Evolutionary conservation across 2,888 invertebrate species (phyloP).

Genomic region (Drosophila pseudotalamancana): DNA sequence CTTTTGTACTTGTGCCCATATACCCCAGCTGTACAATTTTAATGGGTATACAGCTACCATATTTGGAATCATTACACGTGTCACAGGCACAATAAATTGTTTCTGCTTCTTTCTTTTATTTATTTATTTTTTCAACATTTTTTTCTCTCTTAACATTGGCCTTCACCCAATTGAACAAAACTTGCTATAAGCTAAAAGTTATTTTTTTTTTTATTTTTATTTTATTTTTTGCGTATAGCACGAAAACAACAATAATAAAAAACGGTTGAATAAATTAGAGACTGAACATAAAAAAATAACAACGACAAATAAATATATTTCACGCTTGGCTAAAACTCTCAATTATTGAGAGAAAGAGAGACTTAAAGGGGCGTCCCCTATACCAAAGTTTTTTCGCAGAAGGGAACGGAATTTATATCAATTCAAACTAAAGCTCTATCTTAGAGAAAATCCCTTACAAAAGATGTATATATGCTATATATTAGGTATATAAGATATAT

Average conservation of each 20-base stretch:
- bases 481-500: too few relatives aligned
- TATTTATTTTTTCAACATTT: background rate
- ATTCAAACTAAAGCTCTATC: too few relatives aligned
- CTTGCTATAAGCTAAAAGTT: background rate
- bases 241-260: background rate
- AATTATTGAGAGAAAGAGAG: slow-evolving; percentile 12
- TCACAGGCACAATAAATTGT: background rate
- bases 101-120: background rate
- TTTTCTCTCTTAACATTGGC: background rate
- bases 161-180: slow-evolving; percentile 29
- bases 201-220: background rate
- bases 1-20: too few relatives aligned
- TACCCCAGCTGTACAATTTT: background rate
- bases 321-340: background rate
- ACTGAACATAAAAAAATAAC: slow-evolving; percentile 3
- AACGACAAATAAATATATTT: background rate
- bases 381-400: too few relatives aligned
- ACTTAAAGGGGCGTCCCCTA: too few relatives aligned
- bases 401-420: too few relatives aligned
- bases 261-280: slow-evolving; percentile 38
- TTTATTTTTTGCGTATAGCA: background rate
- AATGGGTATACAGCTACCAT: background rate
- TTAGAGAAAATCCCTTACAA: too few relatives aligned
- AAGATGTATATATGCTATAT: too few relatives aligned
- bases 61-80: slow-evolving; percentile 6